Evolutionary conservation across 2,888 invertebrate species (phyloP).

Genomic region (Cephus pulcher): DNA sequence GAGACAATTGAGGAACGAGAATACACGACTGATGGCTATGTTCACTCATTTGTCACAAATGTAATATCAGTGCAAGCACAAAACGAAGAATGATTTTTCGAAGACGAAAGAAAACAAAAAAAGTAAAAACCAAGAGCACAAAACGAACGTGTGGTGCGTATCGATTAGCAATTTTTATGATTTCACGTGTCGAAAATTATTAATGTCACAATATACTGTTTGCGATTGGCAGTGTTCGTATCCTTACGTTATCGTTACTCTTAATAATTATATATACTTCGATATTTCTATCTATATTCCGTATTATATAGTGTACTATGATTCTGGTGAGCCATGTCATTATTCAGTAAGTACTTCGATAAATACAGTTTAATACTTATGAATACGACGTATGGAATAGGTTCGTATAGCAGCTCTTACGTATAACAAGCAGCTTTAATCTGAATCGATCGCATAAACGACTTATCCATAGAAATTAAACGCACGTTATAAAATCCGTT

Average conservation of each 20-base stretch:
- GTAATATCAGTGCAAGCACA: too few species aligned
- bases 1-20: background rate
- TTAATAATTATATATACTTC: background rate
- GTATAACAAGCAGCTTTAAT: too few species aligned
- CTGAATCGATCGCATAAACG: too few species aligned
- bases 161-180: constrained; percentile 1
- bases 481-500: too few species aligned
- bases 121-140: too few species aligned
- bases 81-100: background rate
- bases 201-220: constrained; percentile 10
- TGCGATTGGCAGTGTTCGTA: constrained; percentile 17
- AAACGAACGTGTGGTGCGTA: background rate
- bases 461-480: too few species aligned
- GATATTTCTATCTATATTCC: too few species aligned
- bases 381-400: background rate
- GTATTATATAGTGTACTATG: too few species aligned
- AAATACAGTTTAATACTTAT: background rate
- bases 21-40: too few species aligned
- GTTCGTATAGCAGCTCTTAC: too few species aligned
- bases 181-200: background rate
- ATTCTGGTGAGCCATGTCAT: background rate
- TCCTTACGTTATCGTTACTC: constrained; percentile 5
- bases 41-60: too few species aligned
- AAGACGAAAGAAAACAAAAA: too few species aligned
- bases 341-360: constrained; percentile 10